These are phyloP conservation scores for Pseudorasbora parva DNA, from an alignment of 2,113 vertebrate genomes.

Conservation along the genomic window DNA sequence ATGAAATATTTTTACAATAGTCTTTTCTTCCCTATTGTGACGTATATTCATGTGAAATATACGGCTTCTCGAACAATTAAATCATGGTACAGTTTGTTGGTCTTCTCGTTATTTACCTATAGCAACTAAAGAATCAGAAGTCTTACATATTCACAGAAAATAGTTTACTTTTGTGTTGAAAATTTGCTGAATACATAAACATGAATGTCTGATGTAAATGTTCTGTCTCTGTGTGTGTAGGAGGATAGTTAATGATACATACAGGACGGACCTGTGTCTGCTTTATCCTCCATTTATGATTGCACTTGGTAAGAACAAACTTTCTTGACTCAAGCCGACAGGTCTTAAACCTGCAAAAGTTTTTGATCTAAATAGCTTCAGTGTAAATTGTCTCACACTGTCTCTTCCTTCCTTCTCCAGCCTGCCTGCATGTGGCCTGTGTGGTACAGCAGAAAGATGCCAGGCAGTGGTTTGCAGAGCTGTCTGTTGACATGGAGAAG, in stretches of 20 bases:
- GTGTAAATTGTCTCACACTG: not conserved
- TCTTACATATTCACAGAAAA: not conserved
- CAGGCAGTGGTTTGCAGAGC: slow-evolving; percentile 98
- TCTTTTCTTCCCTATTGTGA: too few species aligned
- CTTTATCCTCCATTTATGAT: slow-evolving; percentile 99
- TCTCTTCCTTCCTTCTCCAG: slow-evolving; percentile 70
- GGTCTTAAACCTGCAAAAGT: not conserved
- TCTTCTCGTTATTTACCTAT: not conserved
- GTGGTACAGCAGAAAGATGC: slow-evolving; percentile 99
- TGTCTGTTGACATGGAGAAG: slow-evolving; percentile 99
- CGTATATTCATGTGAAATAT: too few species aligned
- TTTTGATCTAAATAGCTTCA: not conserved
- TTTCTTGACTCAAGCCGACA: not conserved
- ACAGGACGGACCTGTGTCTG: slow-evolving; percentile 97
- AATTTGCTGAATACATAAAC: not conserved
- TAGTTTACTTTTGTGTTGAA: not conserved
- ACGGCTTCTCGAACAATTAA: too few species aligned
- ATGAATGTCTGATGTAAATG: not conserved
- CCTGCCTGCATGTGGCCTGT: slow-evolving; percentile 96
- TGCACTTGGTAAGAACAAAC: slow-evolving; percentile 87
- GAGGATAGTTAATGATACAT: slow-evolving; percentile 99
- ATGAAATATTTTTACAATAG: too few species aligned
- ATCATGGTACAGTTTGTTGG: not conserved
- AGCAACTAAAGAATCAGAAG: not conserved
- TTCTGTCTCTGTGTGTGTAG: slow-evolving; percentile 75